Percentiles rank a stretch among this genome's conserved stretches.
These are phyloP conservation scores for Lagopus muta DNA, from an alignment of 2,113 vertebrate species.

Conservation along the genomic window DNA sequence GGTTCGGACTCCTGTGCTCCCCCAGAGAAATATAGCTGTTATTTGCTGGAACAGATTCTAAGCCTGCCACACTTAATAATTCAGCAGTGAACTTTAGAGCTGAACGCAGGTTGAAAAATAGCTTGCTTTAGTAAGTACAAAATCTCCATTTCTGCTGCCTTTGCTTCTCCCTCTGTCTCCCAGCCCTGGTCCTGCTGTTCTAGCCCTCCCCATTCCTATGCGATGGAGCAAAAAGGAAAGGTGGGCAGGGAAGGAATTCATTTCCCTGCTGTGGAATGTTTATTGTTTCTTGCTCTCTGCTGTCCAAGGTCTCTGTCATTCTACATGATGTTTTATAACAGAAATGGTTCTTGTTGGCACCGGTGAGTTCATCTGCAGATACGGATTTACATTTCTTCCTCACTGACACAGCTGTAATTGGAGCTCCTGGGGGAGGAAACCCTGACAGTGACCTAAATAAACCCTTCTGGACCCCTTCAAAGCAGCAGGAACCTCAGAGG, in stretches of 20 bases:
- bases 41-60: slow-evolving; percentile 20
- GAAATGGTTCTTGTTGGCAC: slow-evolving; percentile 30
- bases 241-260: neutral
- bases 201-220: slow-evolving; percentile 17
- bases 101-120: slow-evolving; percentile 44
- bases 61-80: slow-evolving; percentile 61
- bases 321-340: slow-evolving; percentile 38
- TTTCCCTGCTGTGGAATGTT: slow-evolving; percentile 50
- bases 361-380: slow-evolving; percentile 27
- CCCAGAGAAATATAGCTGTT: slow-evolving; percentile 31
- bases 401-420: slow-evolving; percentile 1
- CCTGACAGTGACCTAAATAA: slow-evolving; percentile 50
- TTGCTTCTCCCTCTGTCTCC: neutral
- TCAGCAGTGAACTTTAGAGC: slow-evolving; percentile 67
- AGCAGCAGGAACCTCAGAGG: slow-evolving; percentile 12
- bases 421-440: neutral
- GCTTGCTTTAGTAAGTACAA: slow-evolving; percentile 64
- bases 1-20: neutral
- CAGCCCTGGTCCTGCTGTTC: neutral
- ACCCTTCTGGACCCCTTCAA: neutral
- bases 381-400: slow-evolving; percentile 37
- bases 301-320: slow-evolving; percentile 10
- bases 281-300: slow-evolving; percentile 58
- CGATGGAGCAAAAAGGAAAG: neutral
- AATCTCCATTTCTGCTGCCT: slow-evolving; percentile 58